Conservation (phyloP, 2,797 vertebrate species). For the Tapirus indicus region DNA sequence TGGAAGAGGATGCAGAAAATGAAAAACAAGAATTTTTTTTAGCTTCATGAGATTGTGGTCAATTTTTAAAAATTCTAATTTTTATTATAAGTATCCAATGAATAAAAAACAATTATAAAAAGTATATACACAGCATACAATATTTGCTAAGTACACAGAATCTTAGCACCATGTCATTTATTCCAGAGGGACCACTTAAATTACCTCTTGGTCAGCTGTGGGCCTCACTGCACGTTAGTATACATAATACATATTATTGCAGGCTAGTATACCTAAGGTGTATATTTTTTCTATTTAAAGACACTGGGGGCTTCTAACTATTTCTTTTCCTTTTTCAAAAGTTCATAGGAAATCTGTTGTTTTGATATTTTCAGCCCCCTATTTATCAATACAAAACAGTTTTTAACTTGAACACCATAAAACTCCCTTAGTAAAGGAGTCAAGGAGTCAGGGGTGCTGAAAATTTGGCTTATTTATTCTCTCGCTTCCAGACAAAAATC, state of each 20-base stretch:
- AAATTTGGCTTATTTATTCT: neutral
- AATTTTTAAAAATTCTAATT: neutral
- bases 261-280: neutral
- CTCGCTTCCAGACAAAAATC: neutral
- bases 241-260: neutral
- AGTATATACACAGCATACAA: accelerated
- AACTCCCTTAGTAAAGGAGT: neutral
- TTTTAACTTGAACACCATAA: neutral
- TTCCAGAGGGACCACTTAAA: neutral
- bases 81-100: neutral
- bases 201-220: neutral
- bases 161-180: neutral
- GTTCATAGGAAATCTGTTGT: neutral
- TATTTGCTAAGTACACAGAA: neutral
- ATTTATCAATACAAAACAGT: neutral
- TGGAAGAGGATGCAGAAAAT: neutral
- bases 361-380: neutral
- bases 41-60: neutral
- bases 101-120: neutral
- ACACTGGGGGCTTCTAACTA: neutral
- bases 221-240: accelerated
- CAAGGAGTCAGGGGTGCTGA: neutral
- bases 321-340: neutral
- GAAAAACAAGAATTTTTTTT: neutral
- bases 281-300: neutral